A percentile compares a stretch with the other conserved stretches of the same genome.
phyloP scores from a whole-genome alignment of 2,888 invertebrate genomes.

The Abscondita cerata region DNA sequence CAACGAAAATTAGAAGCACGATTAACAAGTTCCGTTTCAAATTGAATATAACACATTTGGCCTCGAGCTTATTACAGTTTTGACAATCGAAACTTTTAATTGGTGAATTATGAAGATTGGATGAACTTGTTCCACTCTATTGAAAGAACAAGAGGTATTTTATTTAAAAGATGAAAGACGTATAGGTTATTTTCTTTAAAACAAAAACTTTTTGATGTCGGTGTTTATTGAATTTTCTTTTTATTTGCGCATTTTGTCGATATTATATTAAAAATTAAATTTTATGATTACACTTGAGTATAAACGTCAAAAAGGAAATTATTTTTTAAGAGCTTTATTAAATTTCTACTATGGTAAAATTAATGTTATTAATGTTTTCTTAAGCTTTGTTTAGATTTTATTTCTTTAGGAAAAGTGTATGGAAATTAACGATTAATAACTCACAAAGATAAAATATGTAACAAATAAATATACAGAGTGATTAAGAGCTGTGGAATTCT shows the following conservation, averaged over 20 bases:
- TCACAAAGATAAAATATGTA: too few species aligned
- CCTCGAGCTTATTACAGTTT: conserved; percentile 22
- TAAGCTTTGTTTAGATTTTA: too few species aligned
- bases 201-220: conserved; percentile 1
- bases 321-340: too few species aligned
- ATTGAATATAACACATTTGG: conserved; percentile 22
- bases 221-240: conserved; percentile 1
- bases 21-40: conserved; percentile 12
- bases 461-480: too few species aligned
- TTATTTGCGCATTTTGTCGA: not conserved
- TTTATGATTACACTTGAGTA: too few species aligned
- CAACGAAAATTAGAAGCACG: conserved; percentile 17
- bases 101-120: conserved; percentile 36
- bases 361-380: too few species aligned
- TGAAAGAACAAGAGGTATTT: conserved; percentile 23
- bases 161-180: conserved; percentile 15
- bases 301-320: too few species aligned
- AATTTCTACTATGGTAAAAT: too few species aligned
- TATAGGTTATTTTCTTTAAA: conserved; percentile 19
- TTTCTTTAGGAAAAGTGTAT: too few species aligned
- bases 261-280: too few species aligned
- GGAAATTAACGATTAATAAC: too few species aligned
- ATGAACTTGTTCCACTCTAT: conserved; percentile 29
- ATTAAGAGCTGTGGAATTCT: too few species aligned
- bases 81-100: conserved; percentile 27